Evolutionary conservation across 2,888 invertebrate genomes (phyloP).

Genomic region (Meliscaeva auricollis): DNA sequence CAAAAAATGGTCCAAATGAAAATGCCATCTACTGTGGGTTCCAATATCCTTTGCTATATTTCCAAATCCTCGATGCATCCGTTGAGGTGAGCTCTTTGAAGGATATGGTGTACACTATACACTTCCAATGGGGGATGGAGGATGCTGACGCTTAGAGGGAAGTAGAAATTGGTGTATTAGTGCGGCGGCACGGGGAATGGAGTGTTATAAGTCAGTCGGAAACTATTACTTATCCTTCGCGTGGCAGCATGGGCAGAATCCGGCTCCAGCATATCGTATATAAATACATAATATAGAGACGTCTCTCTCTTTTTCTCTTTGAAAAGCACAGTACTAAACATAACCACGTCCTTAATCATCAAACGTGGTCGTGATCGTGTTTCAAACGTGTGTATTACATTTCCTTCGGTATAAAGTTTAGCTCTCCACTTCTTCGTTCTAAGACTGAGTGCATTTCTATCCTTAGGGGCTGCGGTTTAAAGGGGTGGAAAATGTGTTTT

Average conservation of each 20-base stretch:
- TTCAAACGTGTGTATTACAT: constrained; percentile 72
- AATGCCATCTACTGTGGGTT: constrained; percentile 41
- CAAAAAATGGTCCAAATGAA: constrained; percentile 41
- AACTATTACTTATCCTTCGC: constrained; percentile 73
- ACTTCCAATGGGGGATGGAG: too few relatives aligned
- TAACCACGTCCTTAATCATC: constrained; percentile 74
- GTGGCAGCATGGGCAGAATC: constrained; percentile 13
- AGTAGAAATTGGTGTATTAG: too few relatives aligned
- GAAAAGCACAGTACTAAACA: constrained; percentile 38
- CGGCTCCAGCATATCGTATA: neutral
- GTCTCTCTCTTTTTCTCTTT: too few relatives aligned
- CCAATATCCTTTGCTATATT: constrained; percentile 62
- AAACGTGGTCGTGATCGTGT: constrained; percentile 69
- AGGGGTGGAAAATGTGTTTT: constrained; percentile 42
- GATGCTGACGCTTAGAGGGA: too few relatives aligned
- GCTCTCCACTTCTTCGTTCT: constrained; percentile 13
- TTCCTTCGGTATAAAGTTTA: constrained; percentile 47
- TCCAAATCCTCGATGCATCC: constrained; percentile 20
- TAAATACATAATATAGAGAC: constrained; percentile 17
- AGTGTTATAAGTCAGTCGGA: constrained; percentile 49
- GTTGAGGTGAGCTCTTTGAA: constrained; percentile 11
- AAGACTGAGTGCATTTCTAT: constrained; percentile 54
- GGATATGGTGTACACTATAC: neutral
- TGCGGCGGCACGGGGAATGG: neutral
- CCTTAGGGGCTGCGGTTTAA: constrained; percentile 62